Percentiles rank a stretch among this genome's conserved stretches.
Evolutionary conservation across 2,888 invertebrate species (phyloP).

Genomic region (Rhorus exstirpatorius): DNA sequence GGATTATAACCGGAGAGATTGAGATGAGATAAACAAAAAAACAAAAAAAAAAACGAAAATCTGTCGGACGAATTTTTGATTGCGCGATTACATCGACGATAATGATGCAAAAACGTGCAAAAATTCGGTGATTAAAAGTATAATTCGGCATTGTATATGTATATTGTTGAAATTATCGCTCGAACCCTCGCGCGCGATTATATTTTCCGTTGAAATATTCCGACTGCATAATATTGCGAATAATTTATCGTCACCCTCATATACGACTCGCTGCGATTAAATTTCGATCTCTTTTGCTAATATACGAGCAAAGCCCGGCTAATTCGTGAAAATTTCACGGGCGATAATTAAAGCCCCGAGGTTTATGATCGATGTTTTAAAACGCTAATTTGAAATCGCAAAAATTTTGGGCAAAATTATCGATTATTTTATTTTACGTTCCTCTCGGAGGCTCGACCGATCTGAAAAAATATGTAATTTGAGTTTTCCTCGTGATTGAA

Average conservation of each 20-base stretch:
- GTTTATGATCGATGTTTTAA: no score
- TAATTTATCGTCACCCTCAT: conserved; percentile 13
- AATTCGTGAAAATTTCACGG: conserved; percentile 19
- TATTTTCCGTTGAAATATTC: conserved; percentile 4
- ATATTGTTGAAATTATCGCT: background rate
- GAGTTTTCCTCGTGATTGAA: background rate
- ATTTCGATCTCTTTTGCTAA: no score
- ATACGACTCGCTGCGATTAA: background rate
- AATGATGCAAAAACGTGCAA: no score
- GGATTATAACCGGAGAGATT: no score
- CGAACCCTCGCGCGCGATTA: background rate
- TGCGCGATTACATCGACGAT: no score
- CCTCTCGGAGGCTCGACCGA: no score
- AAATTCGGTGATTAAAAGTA: no score
- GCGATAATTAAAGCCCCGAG: conserved; percentile 11
- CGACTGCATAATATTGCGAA: conserved; percentile 7
- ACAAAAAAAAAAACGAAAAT: no score
- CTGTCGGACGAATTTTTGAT: no score
- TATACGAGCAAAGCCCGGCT: background rate
- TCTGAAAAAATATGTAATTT: background rate
- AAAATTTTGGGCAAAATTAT: background rate
- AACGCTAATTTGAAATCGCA: background rate
- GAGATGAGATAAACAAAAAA: no score
- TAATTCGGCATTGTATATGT: background rate
- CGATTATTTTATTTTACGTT: no score